Conservation (phyloP, 2,113 vertebrate genomes). For the Okapia johnstoni region DNA sequence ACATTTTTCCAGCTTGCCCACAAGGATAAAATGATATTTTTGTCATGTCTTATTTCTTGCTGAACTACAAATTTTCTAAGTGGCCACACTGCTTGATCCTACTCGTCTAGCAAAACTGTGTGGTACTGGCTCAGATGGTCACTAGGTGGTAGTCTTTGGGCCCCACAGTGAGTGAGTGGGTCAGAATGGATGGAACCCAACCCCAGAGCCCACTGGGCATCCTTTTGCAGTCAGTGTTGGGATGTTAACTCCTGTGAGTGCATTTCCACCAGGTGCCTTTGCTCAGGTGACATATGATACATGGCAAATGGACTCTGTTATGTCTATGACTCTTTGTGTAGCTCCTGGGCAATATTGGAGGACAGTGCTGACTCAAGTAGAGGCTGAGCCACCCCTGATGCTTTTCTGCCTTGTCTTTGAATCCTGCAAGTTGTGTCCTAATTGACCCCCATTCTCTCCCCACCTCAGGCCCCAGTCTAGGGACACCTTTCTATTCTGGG, state of each 20-base stretch:
- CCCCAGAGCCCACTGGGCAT: too few species aligned
- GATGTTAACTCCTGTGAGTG: background rate
- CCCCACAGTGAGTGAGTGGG: background rate
- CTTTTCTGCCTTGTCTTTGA: background rate
- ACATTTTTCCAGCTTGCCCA: background rate
- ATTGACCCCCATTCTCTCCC: background rate
- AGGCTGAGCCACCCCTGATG: background rate
- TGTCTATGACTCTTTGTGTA: fast-evolving
- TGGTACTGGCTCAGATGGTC: background rate
- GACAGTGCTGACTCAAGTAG: background rate
- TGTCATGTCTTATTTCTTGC: background rate
- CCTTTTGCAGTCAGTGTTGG: background rate
- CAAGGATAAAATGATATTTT: background rate
- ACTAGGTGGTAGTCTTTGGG: background rate
- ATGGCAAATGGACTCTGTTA: background rate
- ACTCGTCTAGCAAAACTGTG: background rate
- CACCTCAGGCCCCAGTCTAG: background rate
- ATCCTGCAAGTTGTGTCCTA: background rate
- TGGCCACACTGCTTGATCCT: background rate
- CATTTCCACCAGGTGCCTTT: background rate
- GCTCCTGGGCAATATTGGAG: background rate
- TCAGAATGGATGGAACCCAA: background rate
- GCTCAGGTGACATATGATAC: background rate
- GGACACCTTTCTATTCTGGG: background rate
- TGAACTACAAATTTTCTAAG: background rate